A percentile compares a stretch with the other conserved stretches of the same genome.
These are phyloP conservation scores for Plagodis pulveraria DNA, from an alignment of 2,888 invertebrate genomes.

Conservation along the genomic window DNA sequence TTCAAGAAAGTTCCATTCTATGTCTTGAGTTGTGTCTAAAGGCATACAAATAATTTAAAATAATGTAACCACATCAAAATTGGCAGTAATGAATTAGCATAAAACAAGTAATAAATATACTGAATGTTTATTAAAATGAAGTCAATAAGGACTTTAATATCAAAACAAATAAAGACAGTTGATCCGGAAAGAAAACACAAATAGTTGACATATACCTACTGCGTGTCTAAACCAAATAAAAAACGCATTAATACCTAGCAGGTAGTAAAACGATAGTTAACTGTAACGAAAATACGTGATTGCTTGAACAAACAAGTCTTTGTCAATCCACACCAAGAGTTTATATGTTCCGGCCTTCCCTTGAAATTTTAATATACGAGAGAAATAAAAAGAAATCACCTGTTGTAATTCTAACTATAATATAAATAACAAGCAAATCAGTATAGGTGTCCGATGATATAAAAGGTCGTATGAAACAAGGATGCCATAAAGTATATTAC, in stretches of 20 bases:
- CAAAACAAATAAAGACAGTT: neutral
- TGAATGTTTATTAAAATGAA: neutral
- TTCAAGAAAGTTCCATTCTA: too few species aligned
- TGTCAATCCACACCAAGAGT: slow-evolving; percentile 24
- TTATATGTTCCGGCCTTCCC: slow-evolving; percentile 60
- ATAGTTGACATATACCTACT: slow-evolving; percentile 9
- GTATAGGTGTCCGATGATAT: slow-evolving; percentile 18
- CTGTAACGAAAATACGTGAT: slow-evolving; percentile 10
- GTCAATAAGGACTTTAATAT: neutral
- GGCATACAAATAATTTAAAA: too few species aligned
- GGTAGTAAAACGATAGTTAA: slow-evolving; percentile 19
- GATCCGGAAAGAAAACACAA: neutral
- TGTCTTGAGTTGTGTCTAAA: too few species aligned
- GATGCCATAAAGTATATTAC: slow-evolving; percentile 8
- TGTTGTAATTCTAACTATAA: slow-evolving; percentile 18
- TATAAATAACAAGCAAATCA: slow-evolving; percentile 17
- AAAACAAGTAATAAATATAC: too few species aligned
- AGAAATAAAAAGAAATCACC: slow-evolving; percentile 24
- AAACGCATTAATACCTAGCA: slow-evolving; percentile 10
- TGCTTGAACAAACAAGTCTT: slow-evolving; percentile 17
- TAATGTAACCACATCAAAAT: too few species aligned
- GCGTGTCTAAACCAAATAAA: slow-evolving; percentile 5
- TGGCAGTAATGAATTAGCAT: too few species aligned
- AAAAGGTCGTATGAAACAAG: slow-evolving; percentile 17
- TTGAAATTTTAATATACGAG: slow-evolving; percentile 46